Evolutionary conservation across 2,888 invertebrate species (phyloP), one percentile per base, ranked within the genome.

Genomic region (Mimumesa dahlbomi): DNA sequence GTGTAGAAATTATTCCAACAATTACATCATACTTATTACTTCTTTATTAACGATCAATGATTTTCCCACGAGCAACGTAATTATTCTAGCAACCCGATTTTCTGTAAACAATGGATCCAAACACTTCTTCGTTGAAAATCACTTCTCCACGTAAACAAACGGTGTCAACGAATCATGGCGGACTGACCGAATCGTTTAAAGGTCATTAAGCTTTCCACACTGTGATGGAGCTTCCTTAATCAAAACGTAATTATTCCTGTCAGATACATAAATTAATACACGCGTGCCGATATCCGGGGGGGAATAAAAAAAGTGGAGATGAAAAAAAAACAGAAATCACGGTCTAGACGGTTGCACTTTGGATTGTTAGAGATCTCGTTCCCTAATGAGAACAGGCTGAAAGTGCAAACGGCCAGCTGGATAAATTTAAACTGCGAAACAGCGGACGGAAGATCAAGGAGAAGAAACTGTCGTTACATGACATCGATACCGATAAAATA

Each of bases 341-440:
- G 2, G 40, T 58, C 46, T 52, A 58, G 40, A 65, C 52, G 38
- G 2, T 18, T 53, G 68, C 43, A 58, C 63, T 58, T 68, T 63
- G 57, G 38, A 57, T 57, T 13, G 21, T 31, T 48, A 48, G 21
- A 53, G 14, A 42, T 11, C 6, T 21, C 36, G 34, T 34, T 25
- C 40, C 31, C n/a, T 22, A 56, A 48, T 40, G 16, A 9, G 40
- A 22, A 21, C 29, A 40, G 19, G 43, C 43, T 57, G 38, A 57
- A 38, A 43, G 45, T 25, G 45, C 21, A 31, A 49, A 34, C 59
- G 50, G 49, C 45, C 43, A 31, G 16, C 36, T 38, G 38, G 36
- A 63, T 52, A 57, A 57, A 50, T 56, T 62, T 62, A 62, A 50
- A 63, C 29, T 11, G 34, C 22, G 21, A 6, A 14, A 14, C n/a